These are phyloP conservation scores for Harpagoxenus sublaevis DNA, from an alignment of 2,888 invertebrate species.

Conservation along the genomic window DNA sequence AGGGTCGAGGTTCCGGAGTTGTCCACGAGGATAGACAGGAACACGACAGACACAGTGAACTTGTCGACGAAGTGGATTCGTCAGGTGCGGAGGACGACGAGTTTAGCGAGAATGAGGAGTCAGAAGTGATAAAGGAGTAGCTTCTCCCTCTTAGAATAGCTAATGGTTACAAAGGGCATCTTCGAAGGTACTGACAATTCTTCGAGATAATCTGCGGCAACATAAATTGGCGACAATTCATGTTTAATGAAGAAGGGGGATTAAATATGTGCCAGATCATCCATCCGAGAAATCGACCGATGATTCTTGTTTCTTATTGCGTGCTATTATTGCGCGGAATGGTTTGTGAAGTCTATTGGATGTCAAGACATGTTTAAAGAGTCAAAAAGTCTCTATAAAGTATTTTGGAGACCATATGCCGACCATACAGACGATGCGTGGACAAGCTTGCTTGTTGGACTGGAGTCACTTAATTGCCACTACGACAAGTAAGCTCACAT, in stretches of 20 bases:
- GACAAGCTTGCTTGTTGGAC: neutral
- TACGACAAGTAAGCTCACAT: neutral
- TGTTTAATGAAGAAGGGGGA: neutral
- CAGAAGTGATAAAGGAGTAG: conserved; percentile 83
- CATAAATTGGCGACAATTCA: neutral
- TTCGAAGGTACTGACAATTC: neutral
- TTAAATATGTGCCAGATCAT: neutral
- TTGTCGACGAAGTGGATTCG: conserved; percentile 81
- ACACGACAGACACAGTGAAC: conserved; percentile 75
- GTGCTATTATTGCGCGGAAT: neutral
- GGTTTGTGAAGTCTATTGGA: neutral
- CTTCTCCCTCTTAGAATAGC: neutral
- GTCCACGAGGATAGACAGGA: conserved; percentile 82
- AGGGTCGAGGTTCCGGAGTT: conserved; percentile 79
- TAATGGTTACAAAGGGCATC: conserved; percentile 3
- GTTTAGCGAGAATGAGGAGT: conserved; percentile 84
- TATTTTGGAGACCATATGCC: neutral
- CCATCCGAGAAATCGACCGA: conserved; percentile 13
- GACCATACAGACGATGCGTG: neutral
- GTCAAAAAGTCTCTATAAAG: neutral
- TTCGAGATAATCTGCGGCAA: neutral
- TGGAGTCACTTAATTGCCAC: neutral
- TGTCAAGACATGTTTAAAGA: neutral
- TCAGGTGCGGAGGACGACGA: conserved; percentile 80
- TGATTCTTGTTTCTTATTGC: conserved; percentile 11